Percentiles rank a stretch among this genome's conserved stretches.
phyloP scores from a whole-genome alignment of 2,888 invertebrate genomes.

The Pardosa pseudoannulata region DNA sequence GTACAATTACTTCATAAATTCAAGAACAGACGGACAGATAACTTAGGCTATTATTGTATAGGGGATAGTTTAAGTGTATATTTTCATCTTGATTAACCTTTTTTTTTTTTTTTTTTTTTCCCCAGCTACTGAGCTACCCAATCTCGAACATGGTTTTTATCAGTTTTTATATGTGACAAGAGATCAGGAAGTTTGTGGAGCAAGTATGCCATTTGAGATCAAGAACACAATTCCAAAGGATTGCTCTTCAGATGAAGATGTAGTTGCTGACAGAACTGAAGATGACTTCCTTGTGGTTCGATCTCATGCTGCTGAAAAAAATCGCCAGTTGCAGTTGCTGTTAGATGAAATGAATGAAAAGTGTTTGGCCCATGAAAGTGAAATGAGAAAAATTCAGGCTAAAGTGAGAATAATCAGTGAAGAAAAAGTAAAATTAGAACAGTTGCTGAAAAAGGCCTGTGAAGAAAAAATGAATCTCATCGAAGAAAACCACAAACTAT shows the following conservation, averaged over 20 bases:
- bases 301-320: constrained; percentile 12
- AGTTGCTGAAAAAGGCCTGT: not conserved
- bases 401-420: not conserved
- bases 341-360: not conserved
- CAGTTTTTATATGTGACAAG: constrained; percentile 56
- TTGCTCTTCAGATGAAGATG: constrained; percentile 9
- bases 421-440: constrained; percentile 28
- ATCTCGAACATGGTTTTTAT: constrained; percentile 42
- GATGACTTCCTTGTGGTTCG: constrained; percentile 50
- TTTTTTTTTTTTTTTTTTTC: no score
- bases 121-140: constrained; percentile 38
- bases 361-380: not conserved
- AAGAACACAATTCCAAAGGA: not conserved
- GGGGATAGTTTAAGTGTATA: no score
- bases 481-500: not conserved
- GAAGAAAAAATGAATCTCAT: not conserved
- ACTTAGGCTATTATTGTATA: no score
- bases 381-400: not conserved
- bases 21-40: no score
- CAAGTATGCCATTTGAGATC: constrained; percentile 48
- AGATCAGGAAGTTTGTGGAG: constrained; percentile 59
- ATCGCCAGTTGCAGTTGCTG: not conserved
- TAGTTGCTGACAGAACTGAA: constrained; percentile 40
- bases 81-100: no score
- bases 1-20: no score